Evolutionary conservation across 2,113 vertebrate species (phyloP).

Genomic region (Poicephalus meyeri): DNA sequence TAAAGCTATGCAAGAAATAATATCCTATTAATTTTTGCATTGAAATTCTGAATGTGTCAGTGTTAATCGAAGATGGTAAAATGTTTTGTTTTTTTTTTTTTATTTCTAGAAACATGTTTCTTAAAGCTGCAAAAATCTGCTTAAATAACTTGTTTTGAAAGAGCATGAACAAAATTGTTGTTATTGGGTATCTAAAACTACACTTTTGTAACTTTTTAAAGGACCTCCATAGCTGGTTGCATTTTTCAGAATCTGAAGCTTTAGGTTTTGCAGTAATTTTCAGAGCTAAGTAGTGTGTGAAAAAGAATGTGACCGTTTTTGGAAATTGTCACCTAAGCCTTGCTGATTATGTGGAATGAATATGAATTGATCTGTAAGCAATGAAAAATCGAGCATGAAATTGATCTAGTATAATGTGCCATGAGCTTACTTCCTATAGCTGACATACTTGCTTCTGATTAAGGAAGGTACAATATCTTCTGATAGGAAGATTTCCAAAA

Average conservation of each 20-base stretch:
- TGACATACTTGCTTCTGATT: neutral
- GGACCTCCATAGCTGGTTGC: neutral
- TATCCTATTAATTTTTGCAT: neutral
- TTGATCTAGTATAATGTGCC: neutral
- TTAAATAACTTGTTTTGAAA: neutral
- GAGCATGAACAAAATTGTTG: neutral
- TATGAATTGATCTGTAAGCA: neutral
- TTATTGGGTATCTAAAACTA: neutral
- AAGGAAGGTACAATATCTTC: neutral
- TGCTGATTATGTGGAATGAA: neutral
- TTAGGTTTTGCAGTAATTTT: neutral
- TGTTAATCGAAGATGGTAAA: neutral
- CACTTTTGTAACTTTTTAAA: neutral
- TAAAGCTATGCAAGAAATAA: neutral
- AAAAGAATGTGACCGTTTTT: neutral
- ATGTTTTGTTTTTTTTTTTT: neutral
- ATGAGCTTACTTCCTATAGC: neutral
- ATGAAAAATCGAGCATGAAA: neutral
- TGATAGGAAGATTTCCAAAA: neutral
- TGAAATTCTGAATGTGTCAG: neutral
- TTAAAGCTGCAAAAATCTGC: neutral
- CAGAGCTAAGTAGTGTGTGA: neutral
- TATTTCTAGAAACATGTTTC: neutral
- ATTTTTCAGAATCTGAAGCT: neutral
- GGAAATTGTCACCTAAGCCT: neutral